These are phyloP conservation scores for Chromobotia macracanthus DNA, from an alignment of 2,797 vertebrate species.

Conservation along the genomic window DNA sequence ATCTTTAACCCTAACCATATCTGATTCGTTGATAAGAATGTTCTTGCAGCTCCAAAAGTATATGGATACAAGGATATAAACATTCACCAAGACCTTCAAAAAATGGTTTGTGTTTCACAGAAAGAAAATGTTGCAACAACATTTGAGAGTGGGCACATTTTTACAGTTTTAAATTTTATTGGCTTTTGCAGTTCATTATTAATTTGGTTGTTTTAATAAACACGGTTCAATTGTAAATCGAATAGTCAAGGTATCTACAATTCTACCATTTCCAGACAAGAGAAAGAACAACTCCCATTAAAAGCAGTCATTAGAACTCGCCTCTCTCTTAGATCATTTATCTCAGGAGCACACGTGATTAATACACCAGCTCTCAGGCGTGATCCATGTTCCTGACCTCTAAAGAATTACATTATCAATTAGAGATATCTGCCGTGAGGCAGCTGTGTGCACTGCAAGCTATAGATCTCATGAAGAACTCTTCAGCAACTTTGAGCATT, in stretches of 20 bases:
- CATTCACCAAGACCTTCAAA: neutral
- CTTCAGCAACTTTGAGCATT: conserved; percentile 16
- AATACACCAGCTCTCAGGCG: conserved; percentile 18
- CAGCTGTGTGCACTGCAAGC: conserved; percentile 21
- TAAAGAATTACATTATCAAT: conserved; percentile 49
- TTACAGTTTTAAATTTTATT: neutral
- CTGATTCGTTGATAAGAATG: neutral
- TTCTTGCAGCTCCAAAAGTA: neutral
- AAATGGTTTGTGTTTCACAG: neutral
- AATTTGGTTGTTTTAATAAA: neutral
- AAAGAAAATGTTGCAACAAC: neutral
- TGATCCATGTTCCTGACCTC: conserved; percentile 47
- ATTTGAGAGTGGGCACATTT: neutral
- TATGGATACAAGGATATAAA: neutral
- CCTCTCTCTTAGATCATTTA: conserved; percentile 27
- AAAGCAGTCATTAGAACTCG: conserved; percentile 23
- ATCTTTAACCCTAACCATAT: neutral
- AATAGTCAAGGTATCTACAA: neutral
- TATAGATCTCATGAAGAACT: conserved; percentile 29
- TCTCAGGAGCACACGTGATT: conserved; percentile 33
- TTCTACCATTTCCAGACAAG: neutral
- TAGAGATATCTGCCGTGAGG: conserved; percentile 34
- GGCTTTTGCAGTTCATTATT: neutral
- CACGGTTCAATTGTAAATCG: neutral
- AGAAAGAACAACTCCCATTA: conserved; percentile 20